Evolutionary conservation across 2,888 invertebrate genomes (phyloP).

Genomic region (Tryphoninae sp.): DNA sequence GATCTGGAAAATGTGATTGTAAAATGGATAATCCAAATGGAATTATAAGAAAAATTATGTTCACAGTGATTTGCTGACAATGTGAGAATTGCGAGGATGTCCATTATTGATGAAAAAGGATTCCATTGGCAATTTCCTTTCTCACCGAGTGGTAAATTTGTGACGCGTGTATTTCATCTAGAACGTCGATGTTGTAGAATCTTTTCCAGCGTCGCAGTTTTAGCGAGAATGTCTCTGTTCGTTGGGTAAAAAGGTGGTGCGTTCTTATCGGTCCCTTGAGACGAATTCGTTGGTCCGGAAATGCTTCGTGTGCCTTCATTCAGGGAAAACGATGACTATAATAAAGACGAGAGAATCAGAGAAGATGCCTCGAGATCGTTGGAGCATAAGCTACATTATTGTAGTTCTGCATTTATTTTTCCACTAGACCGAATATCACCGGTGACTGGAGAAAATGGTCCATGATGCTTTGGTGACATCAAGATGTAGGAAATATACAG

Average conservation of each 20-base stretch:
- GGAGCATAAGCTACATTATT: neutral
- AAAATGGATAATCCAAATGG: no score
- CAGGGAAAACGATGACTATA: neutral
- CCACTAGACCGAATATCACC: neutral
- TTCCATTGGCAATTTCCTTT: neutral
- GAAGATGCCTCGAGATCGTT: neutral
- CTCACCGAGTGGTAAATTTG: constrained; percentile 37
- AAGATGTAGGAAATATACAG: neutral
- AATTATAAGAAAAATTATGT: no score
- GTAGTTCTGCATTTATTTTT: neutral
- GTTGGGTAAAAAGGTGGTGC: neutral
- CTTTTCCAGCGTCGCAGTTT: neutral
- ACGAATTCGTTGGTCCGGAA: neutral
- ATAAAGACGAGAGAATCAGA: neutral
- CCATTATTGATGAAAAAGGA: neutral
- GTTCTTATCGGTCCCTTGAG: neutral
- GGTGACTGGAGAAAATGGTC: neutral
- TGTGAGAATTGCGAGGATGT: neutral
- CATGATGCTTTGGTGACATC: neutral
- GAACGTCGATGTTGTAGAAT: neutral
- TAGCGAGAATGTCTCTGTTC: neutral
- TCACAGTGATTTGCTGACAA: neutral
- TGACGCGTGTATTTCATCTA: constrained; percentile 32
- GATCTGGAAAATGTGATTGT: no score
- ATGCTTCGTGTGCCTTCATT: neutral